These are phyloP conservation scores for Pristiophorus japonicus DNA, from an alignment of 2,113 vertebrate species.

Conservation along the genomic window DNA sequence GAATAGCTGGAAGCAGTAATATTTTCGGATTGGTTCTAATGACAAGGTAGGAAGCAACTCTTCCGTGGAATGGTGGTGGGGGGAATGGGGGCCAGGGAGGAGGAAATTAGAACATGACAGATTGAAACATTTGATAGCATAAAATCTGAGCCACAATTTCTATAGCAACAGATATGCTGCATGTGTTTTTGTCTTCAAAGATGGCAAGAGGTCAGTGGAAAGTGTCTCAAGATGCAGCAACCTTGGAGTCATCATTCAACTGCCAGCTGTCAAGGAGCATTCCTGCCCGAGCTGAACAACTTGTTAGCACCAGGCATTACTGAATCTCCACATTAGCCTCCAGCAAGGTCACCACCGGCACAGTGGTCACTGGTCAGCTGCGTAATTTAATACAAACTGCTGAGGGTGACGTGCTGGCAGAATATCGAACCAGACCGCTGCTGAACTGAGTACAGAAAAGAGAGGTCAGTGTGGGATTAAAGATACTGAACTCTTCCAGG, in stretches of 20 bases:
- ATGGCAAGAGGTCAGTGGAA: not conserved
- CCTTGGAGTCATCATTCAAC: constrained; percentile 5
- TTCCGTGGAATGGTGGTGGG: not conserved
- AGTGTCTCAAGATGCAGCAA: not conserved
- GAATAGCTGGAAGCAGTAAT: not conserved
- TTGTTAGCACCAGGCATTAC: not conserved
- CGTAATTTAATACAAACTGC: not conserved
- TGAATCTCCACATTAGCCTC: not conserved
- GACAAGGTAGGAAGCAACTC: not conserved
- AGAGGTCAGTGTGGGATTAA: not conserved
- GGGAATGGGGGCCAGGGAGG: not conserved
- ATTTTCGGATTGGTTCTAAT: no score
- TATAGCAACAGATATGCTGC: not conserved
- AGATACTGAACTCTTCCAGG: not conserved
- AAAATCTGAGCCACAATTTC: not conserved
- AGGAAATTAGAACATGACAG: constrained; percentile 26
- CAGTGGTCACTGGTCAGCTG: not conserved
- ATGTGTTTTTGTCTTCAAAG: constrained; percentile 2
- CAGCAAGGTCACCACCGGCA: not conserved
- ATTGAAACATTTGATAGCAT: constrained; percentile 1
- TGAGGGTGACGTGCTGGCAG: not conserved
- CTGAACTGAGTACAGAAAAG: not conserved
- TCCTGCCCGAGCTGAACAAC: not conserved
- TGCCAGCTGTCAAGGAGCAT: constrained; percentile 21
- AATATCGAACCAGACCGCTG: not conserved